phyloP scores from a whole-genome alignment of 2,113 vertebrate genomes.

The Hystrix cristata region DNA sequence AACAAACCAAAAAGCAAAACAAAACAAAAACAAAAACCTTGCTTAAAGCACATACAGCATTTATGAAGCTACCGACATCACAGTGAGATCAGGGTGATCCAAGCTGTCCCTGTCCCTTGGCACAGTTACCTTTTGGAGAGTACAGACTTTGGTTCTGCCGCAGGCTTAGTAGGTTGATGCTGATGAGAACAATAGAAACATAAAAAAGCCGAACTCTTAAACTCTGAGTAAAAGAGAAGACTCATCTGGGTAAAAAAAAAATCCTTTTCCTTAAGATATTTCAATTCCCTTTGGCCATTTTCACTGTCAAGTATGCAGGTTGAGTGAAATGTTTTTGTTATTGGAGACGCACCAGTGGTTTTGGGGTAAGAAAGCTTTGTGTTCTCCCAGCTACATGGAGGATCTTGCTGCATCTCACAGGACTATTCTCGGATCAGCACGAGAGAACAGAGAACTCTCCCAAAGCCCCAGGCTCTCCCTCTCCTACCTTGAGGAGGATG shows the following conservation, averaged over 20 bases:
- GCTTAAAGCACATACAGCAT: slow-evolving; percentile 93
- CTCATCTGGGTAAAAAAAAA: slow-evolving; percentile 51
- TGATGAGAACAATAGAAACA: slow-evolving; percentile 73
- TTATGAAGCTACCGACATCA: slow-evolving; percentile 92
- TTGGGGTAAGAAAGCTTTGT: background rate
- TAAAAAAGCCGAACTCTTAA: slow-evolving; percentile 54
- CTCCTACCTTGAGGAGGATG: background rate
- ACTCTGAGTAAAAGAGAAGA: background rate
- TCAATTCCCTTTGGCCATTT: slow-evolving; percentile 48
- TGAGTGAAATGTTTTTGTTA: slow-evolving; percentile 14
- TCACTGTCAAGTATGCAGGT: slow-evolving; percentile 1
- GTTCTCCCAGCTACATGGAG: background rate
- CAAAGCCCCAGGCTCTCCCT: background rate
- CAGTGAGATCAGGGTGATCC: slow-evolving; percentile 88
- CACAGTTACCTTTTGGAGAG: slow-evolving; percentile 85
- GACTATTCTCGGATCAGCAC: background rate
- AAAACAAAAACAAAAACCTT: slow-evolving; percentile 84
- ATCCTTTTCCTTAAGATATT: slow-evolving; percentile 34
- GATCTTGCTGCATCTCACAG: background rate
- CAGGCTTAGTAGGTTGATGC: slow-evolving; percentile 80
- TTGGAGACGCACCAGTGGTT: background rate
- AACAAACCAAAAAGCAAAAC: slow-evolving; percentile 78
- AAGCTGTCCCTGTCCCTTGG: slow-evolving; percentile 86
- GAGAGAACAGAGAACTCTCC: background rate
- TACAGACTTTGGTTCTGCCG: slow-evolving; percentile 89